phyloP scores from a whole-genome alignment of 2,888 invertebrate genomes.

The Agriopis aurantiaria region DNA sequence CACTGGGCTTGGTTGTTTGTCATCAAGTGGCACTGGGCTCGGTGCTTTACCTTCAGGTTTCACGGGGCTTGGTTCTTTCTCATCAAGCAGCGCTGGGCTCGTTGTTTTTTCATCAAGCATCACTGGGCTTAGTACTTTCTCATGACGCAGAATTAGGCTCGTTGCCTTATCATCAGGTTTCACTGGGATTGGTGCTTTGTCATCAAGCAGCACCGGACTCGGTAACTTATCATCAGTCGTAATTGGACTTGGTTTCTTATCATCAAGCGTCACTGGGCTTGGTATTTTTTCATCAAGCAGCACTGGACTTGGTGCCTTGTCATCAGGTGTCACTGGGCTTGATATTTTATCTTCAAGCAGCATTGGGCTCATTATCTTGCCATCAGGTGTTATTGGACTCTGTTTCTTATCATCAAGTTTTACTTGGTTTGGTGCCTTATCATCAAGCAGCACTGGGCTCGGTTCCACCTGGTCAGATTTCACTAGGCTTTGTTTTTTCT shows the following conservation, averaged over 20 bases:
- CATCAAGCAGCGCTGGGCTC: not conserved
- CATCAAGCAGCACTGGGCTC: not conserved
- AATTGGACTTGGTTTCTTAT: not conserved
- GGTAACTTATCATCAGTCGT: not conserved
- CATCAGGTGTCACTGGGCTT: no score
- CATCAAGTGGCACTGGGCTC: not conserved
- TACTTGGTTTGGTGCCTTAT: slow-evolving; percentile 15
- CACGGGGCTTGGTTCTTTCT: slow-evolving; percentile 25
- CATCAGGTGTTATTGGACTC: not conserved
- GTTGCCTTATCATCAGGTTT: slow-evolving; percentile 23
- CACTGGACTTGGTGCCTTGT: no score
- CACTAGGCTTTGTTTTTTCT: no score
- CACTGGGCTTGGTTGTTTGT: not conserved
- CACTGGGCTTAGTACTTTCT: slow-evolving; percentile 16
- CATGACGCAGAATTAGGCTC: not conserved
- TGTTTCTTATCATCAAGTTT: not conserved
- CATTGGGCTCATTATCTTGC: not conserved
- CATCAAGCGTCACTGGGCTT: no score
- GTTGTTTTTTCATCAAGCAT: not conserved
- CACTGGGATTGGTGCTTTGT: slow-evolving; percentile 15
- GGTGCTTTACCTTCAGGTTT: not conserved
- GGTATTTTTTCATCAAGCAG: no score
- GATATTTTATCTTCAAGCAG: slow-evolving; percentile 7
- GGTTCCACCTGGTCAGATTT: not conserved
- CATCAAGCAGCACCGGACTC: no score